Conservation (phyloP, 1,140 invertebrate genomes). For the Brevipalpus yothersi region DNA sequence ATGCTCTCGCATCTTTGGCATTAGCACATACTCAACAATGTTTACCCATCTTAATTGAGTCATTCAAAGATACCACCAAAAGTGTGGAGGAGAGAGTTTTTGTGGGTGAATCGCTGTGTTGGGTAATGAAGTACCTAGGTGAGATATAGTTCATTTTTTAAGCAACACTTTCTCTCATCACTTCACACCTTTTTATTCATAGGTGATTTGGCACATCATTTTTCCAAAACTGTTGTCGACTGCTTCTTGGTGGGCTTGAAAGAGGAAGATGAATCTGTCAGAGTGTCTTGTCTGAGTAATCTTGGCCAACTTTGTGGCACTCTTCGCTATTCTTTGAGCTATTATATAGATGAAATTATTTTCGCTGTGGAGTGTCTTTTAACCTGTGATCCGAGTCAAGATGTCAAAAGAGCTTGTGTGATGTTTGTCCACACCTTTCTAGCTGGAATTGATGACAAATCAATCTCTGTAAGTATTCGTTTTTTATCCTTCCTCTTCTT, state of each 20-base stretch:
- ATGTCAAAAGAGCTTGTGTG: slow-evolving; percentile 49
- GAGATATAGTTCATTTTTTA: slow-evolving; percentile 15
- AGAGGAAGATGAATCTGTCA: slow-evolving; percentile 37
- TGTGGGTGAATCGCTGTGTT: slow-evolving; percentile 53
- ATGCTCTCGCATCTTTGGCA: slow-evolving; percentile 39
- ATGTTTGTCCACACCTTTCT: slow-evolving; percentile 42
- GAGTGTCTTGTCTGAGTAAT: slow-evolving; percentile 56
- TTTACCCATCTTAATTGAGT: slow-evolving; percentile 33
- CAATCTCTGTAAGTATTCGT: slow-evolving; percentile 23
- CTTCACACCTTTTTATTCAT: background rate
- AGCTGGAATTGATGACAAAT: slow-evolving; percentile 40
- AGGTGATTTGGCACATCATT: slow-evolving; percentile 45
- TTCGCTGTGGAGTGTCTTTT: slow-evolving; percentile 37
- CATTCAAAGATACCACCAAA: slow-evolving; percentile 25
- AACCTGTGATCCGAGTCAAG: slow-evolving; percentile 35
- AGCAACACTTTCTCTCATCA: slow-evolving; percentile 13
- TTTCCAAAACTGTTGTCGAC: slow-evolving; percentile 42
- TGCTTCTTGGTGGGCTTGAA: slow-evolving; percentile 38
- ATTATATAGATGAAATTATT: slow-evolving; percentile 30
- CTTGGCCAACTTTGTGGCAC: slow-evolving; percentile 54
- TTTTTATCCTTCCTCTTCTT: background rate
- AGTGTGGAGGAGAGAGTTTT: slow-evolving; percentile 39
- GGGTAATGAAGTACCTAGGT: slow-evolving; percentile 42
- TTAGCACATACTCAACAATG: slow-evolving; percentile 36
- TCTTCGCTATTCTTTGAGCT: slow-evolving; percentile 40